A percentile compares a stretch with the other conserved stretches of the same genome.
These are phyloP conservation scores for Calosoma granatense DNA, from an alignment of 1,140 invertebrate genomes.

Conservation along the genomic window DNA sequence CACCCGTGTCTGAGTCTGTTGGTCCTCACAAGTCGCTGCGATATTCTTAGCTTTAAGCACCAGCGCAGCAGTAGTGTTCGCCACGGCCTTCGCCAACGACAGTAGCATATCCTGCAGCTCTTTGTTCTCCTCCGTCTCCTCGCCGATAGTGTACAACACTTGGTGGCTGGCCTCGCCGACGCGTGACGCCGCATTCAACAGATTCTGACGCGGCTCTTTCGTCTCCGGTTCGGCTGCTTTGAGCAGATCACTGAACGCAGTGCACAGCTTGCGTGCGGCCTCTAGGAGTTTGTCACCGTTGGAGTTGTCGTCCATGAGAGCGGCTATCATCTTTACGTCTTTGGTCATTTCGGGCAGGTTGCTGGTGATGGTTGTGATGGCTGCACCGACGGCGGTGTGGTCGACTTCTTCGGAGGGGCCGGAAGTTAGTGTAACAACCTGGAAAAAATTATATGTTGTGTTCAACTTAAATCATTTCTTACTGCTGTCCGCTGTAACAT, in stretches of 20 bases:
- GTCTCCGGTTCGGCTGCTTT: slow-evolving; percentile 88
- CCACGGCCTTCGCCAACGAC: slow-evolving; percentile 88
- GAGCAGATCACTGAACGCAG: slow-evolving; percentile 89
- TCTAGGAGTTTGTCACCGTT: slow-evolving; percentile 81
- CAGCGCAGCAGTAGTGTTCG: slow-evolving; percentile 90
- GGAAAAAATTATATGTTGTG: slow-evolving; percentile 4
- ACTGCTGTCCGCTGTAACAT: no score
- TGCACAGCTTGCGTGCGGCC: slow-evolving; percentile 84
- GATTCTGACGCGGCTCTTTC: slow-evolving; percentile 84
- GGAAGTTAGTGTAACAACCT: slow-evolving; percentile 86
- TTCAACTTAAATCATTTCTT: no score
- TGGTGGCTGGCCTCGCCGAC: slow-evolving; percentile 93
- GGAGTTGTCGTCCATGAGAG: slow-evolving; percentile 75
- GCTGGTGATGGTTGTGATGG: slow-evolving; percentile 92
- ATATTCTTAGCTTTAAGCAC: slow-evolving; percentile 92
- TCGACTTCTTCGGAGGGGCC: slow-evolving; percentile 75
- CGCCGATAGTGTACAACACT: slow-evolving; percentile 90
- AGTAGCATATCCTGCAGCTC: slow-evolving; percentile 77
- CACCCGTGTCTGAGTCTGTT: slow-evolving; percentile 72
- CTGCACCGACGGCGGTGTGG: slow-evolving; percentile 90
- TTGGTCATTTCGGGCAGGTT: slow-evolving; percentile 95
- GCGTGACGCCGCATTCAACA: slow-evolving; percentile 86
- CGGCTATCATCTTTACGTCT: slow-evolving; percentile 88
- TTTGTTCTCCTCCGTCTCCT: slow-evolving; percentile 69
- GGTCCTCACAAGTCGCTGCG: slow-evolving; percentile 73